Evolutionary conservation across 2,888 invertebrate genomes (phyloP), one percentile per base, ranked within the genome.

Genomic region (Pycnomerus fuliginosus): DNA sequence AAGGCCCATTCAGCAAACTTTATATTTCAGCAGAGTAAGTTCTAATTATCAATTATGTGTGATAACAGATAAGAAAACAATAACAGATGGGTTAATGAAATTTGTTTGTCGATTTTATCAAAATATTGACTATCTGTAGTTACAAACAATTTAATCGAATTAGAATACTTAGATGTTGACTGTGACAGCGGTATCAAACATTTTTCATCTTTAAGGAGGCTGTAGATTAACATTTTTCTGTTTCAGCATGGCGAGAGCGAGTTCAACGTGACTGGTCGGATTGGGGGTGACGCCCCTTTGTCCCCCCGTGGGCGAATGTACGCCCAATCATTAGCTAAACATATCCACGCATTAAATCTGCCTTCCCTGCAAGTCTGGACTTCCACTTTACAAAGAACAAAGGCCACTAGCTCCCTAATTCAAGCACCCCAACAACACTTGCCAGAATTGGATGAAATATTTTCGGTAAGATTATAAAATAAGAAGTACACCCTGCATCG

Each of bases 181-280:
- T 20, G 8, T 20, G 8, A n/a, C n/a, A n/a, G n/a, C n/a, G 20
- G 20, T 20, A 4, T 20, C 8, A 13, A 13, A 30, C 10, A 3
- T 30, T 15, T 30, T 30, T 30, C 16, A 16, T 14, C 14, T 4
- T 20, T 7, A 20, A 7, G 8, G 8, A 20, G 8, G 7, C 15
- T 31, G 14, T 12, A 22, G 13, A 45, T 46, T 41, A 24, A 31
- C 10, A n/a, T 34, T 36, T 52, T 52, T 55, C 41, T 36, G 49
- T 71, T 70, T 2, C 69, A 91, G 90, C 95, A 96, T 69, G 95
- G 95, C 1, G 95, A 96, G 71, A 92, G 91, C 66, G 88, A 90
- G 63, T 90, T 87, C 78, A 96, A 96, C 71, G 82, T 91, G 2
- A 74, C 89, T 8, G 95, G 95, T 0, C 81, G 90, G 47, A 91